Conservation (phyloP, 2,888 invertebrate species). For the Eretmocerus hayati region DNA sequence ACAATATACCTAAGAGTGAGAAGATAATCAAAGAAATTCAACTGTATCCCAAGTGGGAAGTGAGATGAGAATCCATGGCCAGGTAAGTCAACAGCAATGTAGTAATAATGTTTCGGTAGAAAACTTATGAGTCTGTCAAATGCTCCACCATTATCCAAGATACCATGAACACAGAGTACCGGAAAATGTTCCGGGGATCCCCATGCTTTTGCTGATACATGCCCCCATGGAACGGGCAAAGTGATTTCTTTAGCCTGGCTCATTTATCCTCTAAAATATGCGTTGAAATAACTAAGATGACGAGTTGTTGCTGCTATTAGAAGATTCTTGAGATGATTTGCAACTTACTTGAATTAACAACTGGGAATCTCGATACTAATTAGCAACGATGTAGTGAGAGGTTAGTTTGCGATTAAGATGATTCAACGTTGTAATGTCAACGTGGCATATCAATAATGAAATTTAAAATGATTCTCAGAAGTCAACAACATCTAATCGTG, state of each 20-base stretch:
- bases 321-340: too few species aligned
- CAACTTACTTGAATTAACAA: too few species aligned
- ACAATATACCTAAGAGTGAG: conserved; percentile 37
- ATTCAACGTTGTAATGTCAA: too few species aligned
- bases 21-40: conserved; percentile 39
- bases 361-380: too few species aligned
- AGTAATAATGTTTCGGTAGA: conserved; percentile 39
- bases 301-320: too few species aligned
- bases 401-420: too few species aligned
- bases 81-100: conserved; percentile 47
- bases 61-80: conserved; percentile 49
- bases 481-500: too few species aligned
- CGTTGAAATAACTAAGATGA: too few species aligned
- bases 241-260: conserved; percentile 34
- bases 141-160: conserved; percentile 46
- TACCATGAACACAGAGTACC: conserved; percentile 41
- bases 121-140: conserved; percentile 44
- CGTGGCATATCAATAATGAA: too few species aligned
- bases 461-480: too few species aligned
- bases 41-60: conserved; percentile 40
- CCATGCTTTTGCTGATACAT: conserved; percentile 49
- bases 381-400: too few species aligned
- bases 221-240: conserved; percentile 54
- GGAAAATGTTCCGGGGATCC: conserved; percentile 30
- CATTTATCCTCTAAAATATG: too few species aligned